These are phyloP conservation scores for Erebia ligea DNA, from an alignment of 2,888 invertebrate species.

Conservation along the genomic window DNA sequence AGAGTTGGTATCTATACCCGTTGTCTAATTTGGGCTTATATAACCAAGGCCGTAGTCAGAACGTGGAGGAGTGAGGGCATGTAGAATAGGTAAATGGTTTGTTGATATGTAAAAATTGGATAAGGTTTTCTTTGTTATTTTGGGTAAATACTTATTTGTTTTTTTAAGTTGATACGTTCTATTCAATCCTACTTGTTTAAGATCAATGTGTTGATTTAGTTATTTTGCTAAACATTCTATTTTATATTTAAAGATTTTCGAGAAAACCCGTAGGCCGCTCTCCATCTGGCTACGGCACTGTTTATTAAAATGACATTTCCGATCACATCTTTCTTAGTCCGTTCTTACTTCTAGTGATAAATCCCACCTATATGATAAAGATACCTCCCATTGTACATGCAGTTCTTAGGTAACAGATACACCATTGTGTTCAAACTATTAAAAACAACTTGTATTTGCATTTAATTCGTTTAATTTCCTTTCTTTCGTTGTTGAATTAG, in stretches of 20 bases:
- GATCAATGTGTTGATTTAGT: neutral
- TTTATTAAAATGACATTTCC: constrained; percentile 49
- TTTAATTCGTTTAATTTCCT: constrained; percentile 53
- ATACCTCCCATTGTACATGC: constrained; percentile 54
- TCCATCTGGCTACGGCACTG: neutral
- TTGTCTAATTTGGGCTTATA: neutral
- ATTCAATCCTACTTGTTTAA: neutral
- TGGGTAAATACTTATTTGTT: neutral
- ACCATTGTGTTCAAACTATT: constrained; percentile 61
- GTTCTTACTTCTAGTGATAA: constrained; percentile 51
- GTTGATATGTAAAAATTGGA: neutral
- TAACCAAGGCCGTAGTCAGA: neutral
- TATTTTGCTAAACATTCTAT: neutral
- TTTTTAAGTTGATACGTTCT: neutral
- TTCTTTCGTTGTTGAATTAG: constrained; percentile 52
- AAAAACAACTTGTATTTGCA: constrained; percentile 51
- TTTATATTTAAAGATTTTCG: neutral
- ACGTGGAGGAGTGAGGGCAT: neutral
- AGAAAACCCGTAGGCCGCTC: neutral
- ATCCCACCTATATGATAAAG: constrained; percentile 67
- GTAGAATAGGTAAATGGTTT: neutral
- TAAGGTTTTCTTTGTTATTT: neutral
- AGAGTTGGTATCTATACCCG: neutral
- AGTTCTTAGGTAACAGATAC: constrained; percentile 45
- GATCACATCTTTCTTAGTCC: constrained; percentile 61